Conservation (phyloP, 2,797 vertebrate genomes). For the Sebastes trivittatus region DNA sequence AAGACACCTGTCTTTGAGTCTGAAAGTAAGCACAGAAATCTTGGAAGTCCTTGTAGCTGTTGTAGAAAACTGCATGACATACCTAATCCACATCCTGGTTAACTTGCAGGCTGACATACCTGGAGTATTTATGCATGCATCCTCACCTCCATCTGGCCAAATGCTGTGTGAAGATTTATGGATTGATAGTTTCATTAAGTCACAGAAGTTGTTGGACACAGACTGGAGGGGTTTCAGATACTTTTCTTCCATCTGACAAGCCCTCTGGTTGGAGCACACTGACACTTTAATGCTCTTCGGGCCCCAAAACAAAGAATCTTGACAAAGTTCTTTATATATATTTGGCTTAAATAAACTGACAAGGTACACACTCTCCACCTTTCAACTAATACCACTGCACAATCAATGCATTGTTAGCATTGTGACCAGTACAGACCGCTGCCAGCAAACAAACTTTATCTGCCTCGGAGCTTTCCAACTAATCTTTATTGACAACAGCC, state of each 20-base stretch:
- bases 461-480: no score
- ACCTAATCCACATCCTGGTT: not conserved
- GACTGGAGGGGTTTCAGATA: not conserved
- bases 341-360: not conserved
- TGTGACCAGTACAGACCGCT: no score
- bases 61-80: not conserved
- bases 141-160: not conserved
- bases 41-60: not conserved
- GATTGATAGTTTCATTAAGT: not conserved
- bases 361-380: not conserved
- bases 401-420: no score
- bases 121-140: not conserved
- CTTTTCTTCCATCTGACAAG: not conserved
- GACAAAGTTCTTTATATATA: not conserved
- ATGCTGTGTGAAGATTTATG: not conserved
- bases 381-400: not conserved
- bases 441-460: no score
- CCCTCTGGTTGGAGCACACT: not conserved
- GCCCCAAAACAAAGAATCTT: not conserved
- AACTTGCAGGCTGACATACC: not conserved
- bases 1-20: not conserved
- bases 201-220: not conserved
- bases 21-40: constrained; percentile 6
- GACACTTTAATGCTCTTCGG: not conserved
- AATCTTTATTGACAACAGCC: no score